Conservation (phyloP, 2,888 invertebrate species). For the Platycheirus albimanus region DNA sequence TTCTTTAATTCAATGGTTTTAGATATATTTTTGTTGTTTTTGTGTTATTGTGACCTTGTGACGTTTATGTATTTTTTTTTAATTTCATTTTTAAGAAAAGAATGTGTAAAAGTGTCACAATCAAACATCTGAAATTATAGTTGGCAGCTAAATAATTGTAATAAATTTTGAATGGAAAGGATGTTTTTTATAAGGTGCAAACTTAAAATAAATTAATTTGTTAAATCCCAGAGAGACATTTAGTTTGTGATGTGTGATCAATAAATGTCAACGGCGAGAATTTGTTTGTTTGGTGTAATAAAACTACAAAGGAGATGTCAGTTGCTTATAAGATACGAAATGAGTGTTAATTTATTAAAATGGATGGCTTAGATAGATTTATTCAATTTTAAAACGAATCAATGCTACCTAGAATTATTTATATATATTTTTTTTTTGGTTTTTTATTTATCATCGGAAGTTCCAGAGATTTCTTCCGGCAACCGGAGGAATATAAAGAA, state of each 20-base stretch:
- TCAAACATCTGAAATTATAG: conserved; percentile 4
- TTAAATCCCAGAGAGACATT: conserved; percentile 5
- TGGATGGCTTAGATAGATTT: not conserved
- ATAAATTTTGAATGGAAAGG: conserved; percentile 34
- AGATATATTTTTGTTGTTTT: not conserved
- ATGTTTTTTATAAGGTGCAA: conserved; percentile 49
- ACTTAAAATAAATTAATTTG: conserved; percentile 61
- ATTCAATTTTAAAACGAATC: no score
- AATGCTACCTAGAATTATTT: no score
- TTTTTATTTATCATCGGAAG: no score
- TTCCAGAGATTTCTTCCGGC: no score
- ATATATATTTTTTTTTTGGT: no score
- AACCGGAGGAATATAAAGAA: no score
- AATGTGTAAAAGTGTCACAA: conserved; percentile 52
- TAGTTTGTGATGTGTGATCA: conserved; percentile 37
- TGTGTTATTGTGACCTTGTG: conserved; percentile 44
- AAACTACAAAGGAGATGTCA: conserved; percentile 32
- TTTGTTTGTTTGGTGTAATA: not conserved
- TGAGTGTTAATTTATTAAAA: conserved; percentile 35
- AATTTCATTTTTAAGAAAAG: not conserved
- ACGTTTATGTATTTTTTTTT: conserved; percentile 18
- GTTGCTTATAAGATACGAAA: conserved; percentile 24
- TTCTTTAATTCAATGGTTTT: conserved; percentile 8
- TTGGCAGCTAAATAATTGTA: conserved; percentile 30
- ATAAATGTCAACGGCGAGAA: conserved; percentile 54